phyloP scores from a whole-genome alignment of 2,888 invertebrate genomes.

The Torymus tubicola region DNA sequence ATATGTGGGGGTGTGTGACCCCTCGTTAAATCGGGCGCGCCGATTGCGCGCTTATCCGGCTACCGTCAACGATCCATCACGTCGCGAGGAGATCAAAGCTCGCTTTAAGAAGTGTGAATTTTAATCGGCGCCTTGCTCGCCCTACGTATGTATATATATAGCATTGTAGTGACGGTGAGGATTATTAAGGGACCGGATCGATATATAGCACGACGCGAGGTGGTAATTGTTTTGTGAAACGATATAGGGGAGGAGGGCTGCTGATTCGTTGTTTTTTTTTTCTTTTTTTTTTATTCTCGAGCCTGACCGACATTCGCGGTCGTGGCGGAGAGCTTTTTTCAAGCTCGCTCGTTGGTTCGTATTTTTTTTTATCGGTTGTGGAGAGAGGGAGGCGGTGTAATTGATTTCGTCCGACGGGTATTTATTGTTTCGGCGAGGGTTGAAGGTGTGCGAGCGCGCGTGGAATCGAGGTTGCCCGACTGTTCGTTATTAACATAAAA shows the following conservation, averaged over 20 bases:
- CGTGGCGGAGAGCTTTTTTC: not conserved
- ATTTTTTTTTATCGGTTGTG: no score
- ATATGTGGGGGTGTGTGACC: no score
- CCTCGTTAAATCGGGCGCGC: slow-evolving; percentile 62
- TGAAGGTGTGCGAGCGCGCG: no score
- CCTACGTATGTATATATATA: not conserved
- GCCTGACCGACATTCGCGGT: not conserved
- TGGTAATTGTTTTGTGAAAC: no score
- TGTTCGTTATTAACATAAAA: no score
- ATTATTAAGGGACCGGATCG: slow-evolving; percentile 12
- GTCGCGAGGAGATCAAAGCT: not conserved
- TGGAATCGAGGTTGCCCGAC: no score
- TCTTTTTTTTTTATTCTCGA: not conserved
- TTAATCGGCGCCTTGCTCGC: slow-evolving; percentile 15
- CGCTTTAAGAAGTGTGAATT: slow-evolving; percentile 41
- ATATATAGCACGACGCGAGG: no score
- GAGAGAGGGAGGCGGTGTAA: no score
- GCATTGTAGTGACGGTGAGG: slow-evolving; percentile 18
- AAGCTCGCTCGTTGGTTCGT: no score
- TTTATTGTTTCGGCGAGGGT: no score
- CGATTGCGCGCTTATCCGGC: slow-evolving; percentile 46
- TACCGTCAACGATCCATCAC: slow-evolving; percentile 48
- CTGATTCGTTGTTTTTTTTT: slow-evolving; percentile 16
- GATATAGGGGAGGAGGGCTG: not conserved
- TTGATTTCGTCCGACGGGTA: no score